phyloP scores from a whole-genome alignment of 1,140 invertebrate species.

The Frieseomelitta varia region DNA sequence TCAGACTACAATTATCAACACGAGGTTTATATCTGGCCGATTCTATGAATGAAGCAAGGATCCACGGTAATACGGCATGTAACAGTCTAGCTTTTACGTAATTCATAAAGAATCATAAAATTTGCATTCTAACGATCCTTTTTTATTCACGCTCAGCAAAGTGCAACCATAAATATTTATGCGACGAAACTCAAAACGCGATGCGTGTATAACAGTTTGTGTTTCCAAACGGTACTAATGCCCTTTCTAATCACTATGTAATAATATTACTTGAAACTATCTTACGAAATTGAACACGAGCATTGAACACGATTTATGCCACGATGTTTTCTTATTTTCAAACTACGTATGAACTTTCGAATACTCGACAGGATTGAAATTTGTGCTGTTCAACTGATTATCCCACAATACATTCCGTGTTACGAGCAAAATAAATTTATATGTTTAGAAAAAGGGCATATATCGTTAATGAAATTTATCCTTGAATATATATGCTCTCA shows the following conservation, averaged over 20 bases:
- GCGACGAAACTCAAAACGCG: not conserved
- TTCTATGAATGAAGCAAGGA: constrained; percentile 61
- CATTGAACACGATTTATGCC: not conserved
- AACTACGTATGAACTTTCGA: not conserved
- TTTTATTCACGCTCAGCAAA: not conserved
- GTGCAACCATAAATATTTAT: not conserved
- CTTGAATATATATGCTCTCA: too few species aligned
- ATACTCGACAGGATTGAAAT: not conserved
- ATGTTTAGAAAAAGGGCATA: too few species aligned
- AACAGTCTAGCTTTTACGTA: constrained; percentile 47
- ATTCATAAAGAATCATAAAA: constrained; percentile 40
- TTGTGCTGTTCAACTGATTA: not conserved
- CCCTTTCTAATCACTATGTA: not conserved
- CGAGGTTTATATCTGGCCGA: constrained; percentile 49
- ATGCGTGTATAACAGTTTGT: not conserved
- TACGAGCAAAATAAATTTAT: not conserved
- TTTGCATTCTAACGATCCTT: constrained; percentile 24
- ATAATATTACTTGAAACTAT: not conserved
- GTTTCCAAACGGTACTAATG: not conserved
- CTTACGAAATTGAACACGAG: not conserved
- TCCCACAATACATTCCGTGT: too few species aligned
- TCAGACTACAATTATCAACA: constrained; percentile 49
- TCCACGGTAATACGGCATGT: constrained; percentile 42
- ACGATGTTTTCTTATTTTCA: not conserved
- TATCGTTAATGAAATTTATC: too few species aligned